Evolutionary conservation across 2,888 invertebrate species (phyloP).

Genomic region (Acanthosepion lycidas): DNA sequence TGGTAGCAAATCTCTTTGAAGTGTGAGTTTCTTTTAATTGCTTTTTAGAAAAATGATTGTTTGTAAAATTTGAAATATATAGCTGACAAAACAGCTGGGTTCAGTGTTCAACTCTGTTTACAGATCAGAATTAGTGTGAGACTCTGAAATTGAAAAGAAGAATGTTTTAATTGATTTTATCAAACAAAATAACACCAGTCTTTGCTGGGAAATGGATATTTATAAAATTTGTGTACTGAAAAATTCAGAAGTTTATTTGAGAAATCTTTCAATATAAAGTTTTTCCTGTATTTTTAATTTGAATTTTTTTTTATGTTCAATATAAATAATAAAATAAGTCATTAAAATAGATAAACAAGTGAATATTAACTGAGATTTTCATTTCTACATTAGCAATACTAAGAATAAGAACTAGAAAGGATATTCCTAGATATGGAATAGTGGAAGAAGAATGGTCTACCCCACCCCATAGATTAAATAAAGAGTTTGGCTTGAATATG

Average conservation of each 20-base stretch:
- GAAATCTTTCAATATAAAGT: background rate
- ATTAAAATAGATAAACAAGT: background rate
- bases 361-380: background rate
- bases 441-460: too few relatives aligned
- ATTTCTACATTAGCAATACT: background rate
- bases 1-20: background rate
- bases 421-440: too few relatives aligned
- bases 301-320: background rate
- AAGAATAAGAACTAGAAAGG: too few relatives aligned
- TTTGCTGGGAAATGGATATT: background rate
- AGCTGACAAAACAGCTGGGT: background rate
- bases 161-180: background rate
- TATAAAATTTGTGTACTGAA: background rate
- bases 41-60: background rate
- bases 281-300: background rate
- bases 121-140: background rate
- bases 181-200: background rate
- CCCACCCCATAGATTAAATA: too few relatives aligned
- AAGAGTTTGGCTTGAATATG: too few relatives aligned
- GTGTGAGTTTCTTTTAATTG: background rate
- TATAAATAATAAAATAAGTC: background rate
- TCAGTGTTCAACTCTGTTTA: background rate
- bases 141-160: background rate
- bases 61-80: background rate
- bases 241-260: background rate